phyloP scores from a whole-genome alignment of 2,888 invertebrate genomes.

The Panzeria rudis region DNA sequence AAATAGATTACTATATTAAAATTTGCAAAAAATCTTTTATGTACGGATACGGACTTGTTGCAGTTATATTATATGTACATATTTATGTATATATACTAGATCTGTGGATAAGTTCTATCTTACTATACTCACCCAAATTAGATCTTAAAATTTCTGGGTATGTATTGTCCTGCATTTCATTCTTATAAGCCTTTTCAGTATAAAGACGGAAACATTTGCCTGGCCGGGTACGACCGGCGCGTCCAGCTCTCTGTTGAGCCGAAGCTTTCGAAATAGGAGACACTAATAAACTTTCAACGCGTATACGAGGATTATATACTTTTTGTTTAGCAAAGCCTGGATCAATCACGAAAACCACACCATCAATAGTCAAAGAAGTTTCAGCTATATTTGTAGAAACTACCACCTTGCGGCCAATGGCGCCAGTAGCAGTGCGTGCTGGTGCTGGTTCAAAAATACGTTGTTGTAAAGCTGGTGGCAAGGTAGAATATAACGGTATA shows the following conservation, averaged over 20 bases:
- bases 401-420: slow-evolving; percentile 95
- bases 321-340: slow-evolving; percentile 99
- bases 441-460: slow-evolving; percentile 99
- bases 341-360: slow-evolving; percentile 99
- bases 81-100: slow-evolving; percentile 67
- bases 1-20: too few species aligned
- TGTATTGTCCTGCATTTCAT: slow-evolving; percentile 99
- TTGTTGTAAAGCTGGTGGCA: slow-evolving; percentile 98
- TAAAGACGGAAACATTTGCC: slow-evolving; percentile 99
- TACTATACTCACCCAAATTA: slow-evolving; percentile 79
- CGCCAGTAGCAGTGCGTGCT: slow-evolving; percentile 93
- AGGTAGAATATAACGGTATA: slow-evolving; percentile 98
- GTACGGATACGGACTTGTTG: too few species aligned
- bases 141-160: slow-evolving; percentile 96
- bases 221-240: slow-evolving; percentile 98
- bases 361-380: slow-evolving; percentile 99
- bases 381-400: slow-evolving; percentile 99
- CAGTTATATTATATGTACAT: neutral
- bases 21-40: too few species aligned
- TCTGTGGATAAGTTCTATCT: too few species aligned
- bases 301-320: slow-evolving; percentile 88
- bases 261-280: slow-evolving; percentile 99
- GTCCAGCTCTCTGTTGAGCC: slow-evolving; percentile 98
- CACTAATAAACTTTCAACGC: slow-evolving; percentile 98
- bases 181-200: slow-evolving; percentile 97